phyloP scores from a whole-genome alignment of 1,140 invertebrate genomes.

The Venturia canescens region DNA sequence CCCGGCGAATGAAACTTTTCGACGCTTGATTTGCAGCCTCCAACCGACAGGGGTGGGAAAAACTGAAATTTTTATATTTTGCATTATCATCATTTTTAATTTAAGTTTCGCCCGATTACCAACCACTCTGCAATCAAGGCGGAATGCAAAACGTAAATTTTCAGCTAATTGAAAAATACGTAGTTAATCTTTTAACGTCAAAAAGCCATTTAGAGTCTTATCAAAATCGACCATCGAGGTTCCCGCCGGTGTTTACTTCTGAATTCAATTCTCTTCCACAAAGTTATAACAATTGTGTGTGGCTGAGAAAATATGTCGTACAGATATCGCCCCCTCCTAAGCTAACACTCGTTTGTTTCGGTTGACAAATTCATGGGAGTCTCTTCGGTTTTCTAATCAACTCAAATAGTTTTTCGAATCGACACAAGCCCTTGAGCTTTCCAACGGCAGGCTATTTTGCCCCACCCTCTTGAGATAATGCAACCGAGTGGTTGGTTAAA shows the following conservation, averaged over 20 bases:
- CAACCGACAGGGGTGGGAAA: neutral
- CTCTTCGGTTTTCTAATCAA: neutral
- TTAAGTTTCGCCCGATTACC: neutral
- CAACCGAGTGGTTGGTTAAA: neutral
- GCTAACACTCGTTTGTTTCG: too few relatives aligned
- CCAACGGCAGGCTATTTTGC: conserved; percentile 6
- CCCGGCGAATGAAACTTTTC: conserved; percentile 18
- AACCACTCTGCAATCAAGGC: too few relatives aligned
- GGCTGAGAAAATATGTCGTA: too few relatives aligned
- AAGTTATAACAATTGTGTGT: too few relatives aligned
- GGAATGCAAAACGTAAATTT: too few relatives aligned
- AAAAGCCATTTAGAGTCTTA: too few relatives aligned
- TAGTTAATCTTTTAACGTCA: too few relatives aligned
- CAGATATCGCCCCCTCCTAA: too few relatives aligned
- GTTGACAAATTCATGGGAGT: neutral
- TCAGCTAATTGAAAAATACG: too few relatives aligned
- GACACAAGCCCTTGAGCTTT: neutral
- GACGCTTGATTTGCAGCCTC: conserved; percentile 1
- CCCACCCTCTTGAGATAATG: neutral
- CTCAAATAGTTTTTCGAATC: neutral
- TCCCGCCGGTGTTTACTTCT: too few relatives aligned
- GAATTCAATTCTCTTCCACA: too few relatives aligned
- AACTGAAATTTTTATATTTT: conserved; percentile 12
- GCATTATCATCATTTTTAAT: neutral
- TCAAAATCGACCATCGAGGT: too few relatives aligned